Evolutionary conservation across 1,140 invertebrate genomes (phyloP), one percentile per base, ranked within the genome.

Genomic region (Lethrus apterus): DNA sequence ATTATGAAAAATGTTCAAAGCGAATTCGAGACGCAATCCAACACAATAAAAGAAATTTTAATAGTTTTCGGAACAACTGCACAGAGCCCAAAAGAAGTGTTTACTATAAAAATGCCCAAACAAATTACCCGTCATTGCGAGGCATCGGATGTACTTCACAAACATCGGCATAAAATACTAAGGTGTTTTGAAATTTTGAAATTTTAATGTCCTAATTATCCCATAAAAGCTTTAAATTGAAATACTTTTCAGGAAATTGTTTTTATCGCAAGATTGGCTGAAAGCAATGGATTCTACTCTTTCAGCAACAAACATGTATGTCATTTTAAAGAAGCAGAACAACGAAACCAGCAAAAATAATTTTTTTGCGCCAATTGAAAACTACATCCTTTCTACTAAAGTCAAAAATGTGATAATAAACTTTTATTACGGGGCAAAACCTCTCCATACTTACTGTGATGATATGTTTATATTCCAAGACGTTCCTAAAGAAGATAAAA

Each of bases 151-250:
- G 5, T 44, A 17, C 41, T 32, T 18, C 20, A 7, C 3, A 50
- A 47, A 47, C 24, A 43, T 41, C 47, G 47, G 9, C 40, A 50
- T 29, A 54, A 54, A 40, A 46, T 48, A 17, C 47, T 54, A 46
- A 43, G 48, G 48, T 54, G 4, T 11, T 35, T 1, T 26, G 2
- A 9, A 3, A 26, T 7, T n/a, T 2, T 10, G 8, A 20, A 4
- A 10, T 23, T 21, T 40, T 34, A 9, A 4, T 20, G 20, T 3
- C 24, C 24, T 35, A 2, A 7, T 10, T 38, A 10, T 4, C 10
- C 13, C 14, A 23, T 21, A 9, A 4, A 7, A 38, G 11, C 20
- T 2, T 15, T 15, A 38, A 23, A 2, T 1, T 23, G 7, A 7
- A 7, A 14, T 4, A 14, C 17, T 21, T 44, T 34, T 4, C 15